Conservation (phyloP, 2,797 vertebrate species). For the Malurus splendens region DNA sequence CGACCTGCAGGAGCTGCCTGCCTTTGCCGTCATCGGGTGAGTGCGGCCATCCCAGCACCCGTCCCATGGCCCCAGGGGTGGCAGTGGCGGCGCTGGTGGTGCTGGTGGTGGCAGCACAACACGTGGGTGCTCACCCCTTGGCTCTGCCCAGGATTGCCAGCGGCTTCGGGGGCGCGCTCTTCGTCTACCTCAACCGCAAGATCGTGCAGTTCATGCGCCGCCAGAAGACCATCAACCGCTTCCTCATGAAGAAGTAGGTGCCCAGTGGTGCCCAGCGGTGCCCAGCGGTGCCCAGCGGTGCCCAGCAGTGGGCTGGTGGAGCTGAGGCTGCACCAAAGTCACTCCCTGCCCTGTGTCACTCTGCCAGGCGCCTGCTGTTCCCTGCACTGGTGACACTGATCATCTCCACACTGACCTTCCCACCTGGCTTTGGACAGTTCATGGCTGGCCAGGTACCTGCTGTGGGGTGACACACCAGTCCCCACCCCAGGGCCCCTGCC, state of each 20-base stretch:
- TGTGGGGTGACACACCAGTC: accelerated
- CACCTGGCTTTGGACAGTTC: constrained; percentile 94
- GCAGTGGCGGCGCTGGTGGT: neutral
- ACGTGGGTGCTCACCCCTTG: accelerated
- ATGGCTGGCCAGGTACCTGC: constrained; percentile 90
- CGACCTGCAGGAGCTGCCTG: constrained; percentile 94
- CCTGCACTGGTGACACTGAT: constrained; percentile 91
- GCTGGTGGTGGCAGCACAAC: neutral
- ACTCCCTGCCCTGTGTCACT: neutral
- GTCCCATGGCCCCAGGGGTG: accelerated
- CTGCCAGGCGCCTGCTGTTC: constrained; percentile 88
- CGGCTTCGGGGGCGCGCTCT: constrained; percentile 90
- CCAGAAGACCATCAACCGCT: constrained; percentile 95
- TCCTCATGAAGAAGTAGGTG: constrained; percentile 98
- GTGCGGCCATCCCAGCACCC: neutral
- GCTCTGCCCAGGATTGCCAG: constrained; percentile 84
- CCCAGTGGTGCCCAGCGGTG: accelerated
- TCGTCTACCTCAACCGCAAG: constrained; percentile 92
- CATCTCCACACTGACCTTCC: constrained; percentile 91
- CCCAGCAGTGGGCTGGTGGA: accelerated
- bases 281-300: accelerated
- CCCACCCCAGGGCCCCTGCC: neutral
- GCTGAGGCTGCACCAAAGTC: neutral
- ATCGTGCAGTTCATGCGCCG: constrained; percentile 96
- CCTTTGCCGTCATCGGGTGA: constrained; percentile 95